Evolutionary conservation across 2,113 vertebrate genomes (phyloP), one percentile per base, ranked within the genome.

Genomic region (Marmota flaviventris): DNA sequence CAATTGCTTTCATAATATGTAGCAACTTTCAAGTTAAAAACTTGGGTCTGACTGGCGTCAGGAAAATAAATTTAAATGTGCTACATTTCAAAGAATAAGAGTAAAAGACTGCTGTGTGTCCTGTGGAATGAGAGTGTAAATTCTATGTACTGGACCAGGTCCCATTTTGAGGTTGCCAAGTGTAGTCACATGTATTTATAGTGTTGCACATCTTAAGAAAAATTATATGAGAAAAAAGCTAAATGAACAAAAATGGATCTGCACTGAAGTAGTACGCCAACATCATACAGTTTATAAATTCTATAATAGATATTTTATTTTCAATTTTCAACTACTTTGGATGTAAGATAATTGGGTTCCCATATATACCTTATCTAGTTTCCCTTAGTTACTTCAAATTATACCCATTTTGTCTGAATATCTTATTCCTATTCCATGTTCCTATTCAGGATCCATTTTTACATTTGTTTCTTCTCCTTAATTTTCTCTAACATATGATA

Each of bases 271-370:
- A 77, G 0, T n/a, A 45, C 13, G 6, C 20, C 13, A 34, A 83
- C 78, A 70, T 65, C 4, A 92, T 24, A 29, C 27, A 65, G 18
- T 45, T 61, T 10, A 72, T 61, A 12, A 87, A 45, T 42, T 87
- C 27, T 5, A 42, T 20, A 53, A 39, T 17, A 18, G 29, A 48
- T 82, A 78, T 24, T 89, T 96, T 78, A 63, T 32, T 81, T 91
- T 92, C 72, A 17, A 78, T 84, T 56, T 97, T 83, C 16, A 79
- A 2, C 8, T 65, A 61, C 92, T 24, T 81, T 91, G 83, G 12
- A 86, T 7, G 58, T 53, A 87, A 92, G 75, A 29, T 91, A 79
- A 22, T 10, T 72, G 13, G 29, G 27, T n/a, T 51, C 22, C 1
- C 24, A 25, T 39, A 75, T 12, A 69, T 1, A 3, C 14, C 20